Evolutionary conservation across 1,140 invertebrate genomes (phyloP).

Genomic region (Ditylenchus dipsaci): DNA sequence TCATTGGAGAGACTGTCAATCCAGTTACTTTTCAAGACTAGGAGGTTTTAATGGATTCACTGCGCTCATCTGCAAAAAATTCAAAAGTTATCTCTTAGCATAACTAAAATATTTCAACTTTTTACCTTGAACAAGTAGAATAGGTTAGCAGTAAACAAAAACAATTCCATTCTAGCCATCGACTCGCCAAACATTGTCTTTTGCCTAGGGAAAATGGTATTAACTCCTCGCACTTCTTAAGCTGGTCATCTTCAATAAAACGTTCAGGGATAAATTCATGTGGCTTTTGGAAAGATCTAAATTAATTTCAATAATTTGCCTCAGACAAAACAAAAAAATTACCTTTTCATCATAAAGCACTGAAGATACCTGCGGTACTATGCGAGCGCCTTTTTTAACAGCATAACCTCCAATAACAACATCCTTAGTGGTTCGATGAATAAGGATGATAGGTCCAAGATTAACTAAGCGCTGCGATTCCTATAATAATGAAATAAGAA

Average conservation of each 20-base stretch:
- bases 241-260: too few species aligned
- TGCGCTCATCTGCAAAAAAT: too few species aligned
- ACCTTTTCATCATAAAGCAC: slow-evolving; percentile 21
- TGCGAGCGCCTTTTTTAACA: slow-evolving; percentile 11
- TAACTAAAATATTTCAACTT: too few species aligned
- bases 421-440: slow-evolving; percentile 15
- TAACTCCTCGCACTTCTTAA: too few species aligned
- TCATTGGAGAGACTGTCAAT: too few species aligned
- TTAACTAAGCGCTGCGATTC: slow-evolving; percentile 26
- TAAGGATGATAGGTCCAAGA: neutral
- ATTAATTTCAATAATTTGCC: too few species aligned
- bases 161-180: slow-evolving; percentile 32
- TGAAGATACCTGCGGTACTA: slow-evolving; percentile 8
- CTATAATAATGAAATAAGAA: slow-evolving; percentile 11
- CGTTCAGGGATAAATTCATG: too few species aligned
- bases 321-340: neutral
- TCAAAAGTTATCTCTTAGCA: too few species aligned
- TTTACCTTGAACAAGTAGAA: slow-evolving; percentile 35
- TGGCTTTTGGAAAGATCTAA: neutral
- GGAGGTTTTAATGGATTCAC: too few species aligned
- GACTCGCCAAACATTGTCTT: slow-evolving; percentile 32
- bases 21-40: too few species aligned
- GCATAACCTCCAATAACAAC: slow-evolving; percentile 7
- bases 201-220: neutral
- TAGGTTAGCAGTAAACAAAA: slow-evolving; percentile 29